Evolutionary conservation across 1,140 invertebrate species (phyloP).

Genomic region (Galleria mellonella): DNA sequence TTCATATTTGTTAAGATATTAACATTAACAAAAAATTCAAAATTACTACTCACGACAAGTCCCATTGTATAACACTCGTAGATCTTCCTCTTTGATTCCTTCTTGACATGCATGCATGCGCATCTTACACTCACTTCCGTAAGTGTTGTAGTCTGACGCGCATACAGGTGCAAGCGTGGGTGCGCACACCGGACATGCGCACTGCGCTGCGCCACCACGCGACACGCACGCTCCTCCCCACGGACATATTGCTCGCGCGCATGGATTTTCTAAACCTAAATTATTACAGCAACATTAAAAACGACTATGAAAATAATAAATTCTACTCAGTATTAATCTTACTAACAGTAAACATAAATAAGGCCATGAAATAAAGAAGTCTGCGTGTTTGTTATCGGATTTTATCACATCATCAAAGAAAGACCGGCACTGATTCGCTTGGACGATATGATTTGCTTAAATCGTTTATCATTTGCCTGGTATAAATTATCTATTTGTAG

Average conservation of each 20-base stretch:
- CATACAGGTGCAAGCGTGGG: conserved; percentile 90
- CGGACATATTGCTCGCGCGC: conserved; percentile 81
- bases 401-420: too few relatives aligned
- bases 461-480: too few relatives aligned
- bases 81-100: conserved; percentile 42
- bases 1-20: too few relatives aligned
- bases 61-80: conserved; percentile 52
- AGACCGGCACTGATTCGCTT: too few relatives aligned
- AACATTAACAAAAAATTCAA: background rate
- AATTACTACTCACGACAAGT: conserved; percentile 50
- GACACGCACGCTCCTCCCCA: conserved; percentile 86
- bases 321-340: too few relatives aligned
- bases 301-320: too few relatives aligned
- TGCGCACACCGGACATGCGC: conserved; percentile 90
- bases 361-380: too few relatives aligned
- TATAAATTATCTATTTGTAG: too few relatives aligned
- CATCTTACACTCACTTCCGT: conserved; percentile 90
- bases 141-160: conserved; percentile 90
- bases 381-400: too few relatives aligned
- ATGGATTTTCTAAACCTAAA: conserved; percentile 76
- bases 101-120: conserved; percentile 82
- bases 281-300: background rate
- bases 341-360: too few relatives aligned
- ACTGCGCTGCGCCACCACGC: conserved; percentile 79
- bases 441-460: too few relatives aligned